A percentile compares a stretch with the other conserved stretches of the same genome.
These are phyloP conservation scores for Aporophyla nigra DNA, from an alignment of 2,888 invertebrate genomes.

Conservation along the genomic window DNA sequence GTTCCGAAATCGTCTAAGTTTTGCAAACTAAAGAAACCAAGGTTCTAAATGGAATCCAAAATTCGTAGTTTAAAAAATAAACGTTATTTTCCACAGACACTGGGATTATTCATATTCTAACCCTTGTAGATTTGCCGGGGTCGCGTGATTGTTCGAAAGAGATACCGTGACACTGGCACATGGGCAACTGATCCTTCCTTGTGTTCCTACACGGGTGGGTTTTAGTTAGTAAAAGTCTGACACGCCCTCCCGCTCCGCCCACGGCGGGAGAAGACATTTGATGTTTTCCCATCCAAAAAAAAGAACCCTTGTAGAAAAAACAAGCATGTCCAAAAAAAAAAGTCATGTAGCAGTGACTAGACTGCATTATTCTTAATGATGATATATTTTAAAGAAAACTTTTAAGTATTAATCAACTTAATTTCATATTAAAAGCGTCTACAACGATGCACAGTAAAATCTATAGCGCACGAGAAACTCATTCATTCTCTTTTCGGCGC, in stretches of 20 bases:
- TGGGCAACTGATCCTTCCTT: too few relatives aligned
- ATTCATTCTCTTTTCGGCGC: constrained; percentile 15
- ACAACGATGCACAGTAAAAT: not conserved
- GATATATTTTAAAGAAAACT: not conserved
- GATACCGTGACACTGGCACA: too few relatives aligned
- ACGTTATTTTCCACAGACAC: not conserved
- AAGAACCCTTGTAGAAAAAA: not conserved
- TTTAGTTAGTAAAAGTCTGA: too few relatives aligned
- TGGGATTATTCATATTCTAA: not conserved
- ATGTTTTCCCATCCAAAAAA: too few relatives aligned
- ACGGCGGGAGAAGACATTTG: too few relatives aligned
- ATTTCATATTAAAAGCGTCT: not conserved
- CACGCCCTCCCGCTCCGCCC: too few relatives aligned
- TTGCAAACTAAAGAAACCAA: not conserved
- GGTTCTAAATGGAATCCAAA: not conserved
- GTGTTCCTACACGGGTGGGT: too few relatives aligned
- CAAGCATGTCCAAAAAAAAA: too few relatives aligned
- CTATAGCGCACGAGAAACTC: constrained; percentile 6
- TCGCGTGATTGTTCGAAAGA: too few relatives aligned
- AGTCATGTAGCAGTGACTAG: not conserved
- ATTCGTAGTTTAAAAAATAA: not conserved
- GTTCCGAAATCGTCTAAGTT: not conserved
- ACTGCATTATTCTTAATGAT: not conserved
- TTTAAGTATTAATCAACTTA: not conserved
- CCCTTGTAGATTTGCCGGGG: not conserved